Evolutionary conservation across 2,888 invertebrate genomes (phyloP).

Genomic region (Aplocera efformata): DNA sequence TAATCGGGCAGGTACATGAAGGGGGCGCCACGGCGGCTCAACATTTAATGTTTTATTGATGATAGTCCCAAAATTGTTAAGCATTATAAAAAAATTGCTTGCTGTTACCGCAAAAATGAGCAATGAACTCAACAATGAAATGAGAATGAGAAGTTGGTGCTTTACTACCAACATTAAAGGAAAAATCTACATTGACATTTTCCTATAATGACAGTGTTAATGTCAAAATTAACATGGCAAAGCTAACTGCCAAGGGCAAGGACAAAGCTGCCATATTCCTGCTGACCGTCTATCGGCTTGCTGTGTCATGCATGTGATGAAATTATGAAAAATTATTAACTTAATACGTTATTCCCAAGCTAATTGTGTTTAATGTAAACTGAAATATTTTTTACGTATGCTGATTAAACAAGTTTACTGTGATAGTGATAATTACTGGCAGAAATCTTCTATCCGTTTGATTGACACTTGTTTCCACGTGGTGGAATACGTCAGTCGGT

Average conservation of each 20-base stretch:
- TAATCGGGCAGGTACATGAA: too few relatives aligned
- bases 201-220: too few relatives aligned
- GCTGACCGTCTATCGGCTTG: too few relatives aligned
- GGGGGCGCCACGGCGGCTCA: too few relatives aligned
- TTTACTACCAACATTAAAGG: too few relatives aligned
- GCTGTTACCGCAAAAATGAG: too few relatives aligned
- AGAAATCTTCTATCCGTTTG: conserved; percentile 36
- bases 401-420: conserved; percentile 28
- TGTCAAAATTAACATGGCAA: background rate
- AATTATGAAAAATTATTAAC: conserved; percentile 32
- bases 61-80: too few relatives aligned
- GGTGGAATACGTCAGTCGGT: conserved; percentile 65
- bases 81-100: too few relatives aligned
- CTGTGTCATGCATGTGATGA: conserved; percentile 39
- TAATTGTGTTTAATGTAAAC: conserved; percentile 31
- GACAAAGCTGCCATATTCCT: conserved; percentile 43
- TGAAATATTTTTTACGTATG: conserved; percentile 36
- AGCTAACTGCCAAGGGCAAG: conserved; percentile 25
- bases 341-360: conserved; percentile 7
- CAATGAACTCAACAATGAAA: too few relatives aligned
- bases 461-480: conserved; percentile 76
- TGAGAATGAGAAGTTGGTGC: too few relatives aligned
- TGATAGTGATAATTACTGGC: conserved; percentile 34
- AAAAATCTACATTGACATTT: too few relatives aligned
- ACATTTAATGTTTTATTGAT: too few relatives aligned